Evolutionary conservation across 1,140 invertebrate species (phyloP).

Genomic region (Brachionus sp.): DNA sequence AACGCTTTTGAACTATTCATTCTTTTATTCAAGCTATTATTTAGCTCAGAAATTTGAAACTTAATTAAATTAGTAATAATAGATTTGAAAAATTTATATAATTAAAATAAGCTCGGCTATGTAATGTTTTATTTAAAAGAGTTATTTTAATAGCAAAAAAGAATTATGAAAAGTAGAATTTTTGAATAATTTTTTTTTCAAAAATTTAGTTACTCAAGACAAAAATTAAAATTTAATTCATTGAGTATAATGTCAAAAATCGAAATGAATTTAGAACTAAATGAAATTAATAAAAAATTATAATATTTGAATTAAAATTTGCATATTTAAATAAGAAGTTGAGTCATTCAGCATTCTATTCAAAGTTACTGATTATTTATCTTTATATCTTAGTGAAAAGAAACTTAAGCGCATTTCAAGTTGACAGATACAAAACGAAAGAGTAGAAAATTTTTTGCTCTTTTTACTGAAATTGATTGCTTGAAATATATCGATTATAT

Average conservation of each 20-base stretch:
- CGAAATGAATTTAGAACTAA: neutral
- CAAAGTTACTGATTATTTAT: too few relatives aligned
- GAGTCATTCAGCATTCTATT: neutral
- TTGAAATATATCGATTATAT: neutral
- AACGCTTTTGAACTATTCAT: neutral
- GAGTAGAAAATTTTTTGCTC: neutral
- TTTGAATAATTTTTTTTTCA: neutral
- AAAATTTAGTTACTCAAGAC: neutral
- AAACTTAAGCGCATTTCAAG: too few relatives aligned
- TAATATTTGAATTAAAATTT: neutral
- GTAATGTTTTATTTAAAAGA: neutral
- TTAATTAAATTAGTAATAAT: neutral
- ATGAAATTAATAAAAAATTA: neutral
- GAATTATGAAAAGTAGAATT: neutral
- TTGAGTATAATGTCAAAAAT: neutral
- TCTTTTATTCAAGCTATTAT: neutral
- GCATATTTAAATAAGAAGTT: neutral
- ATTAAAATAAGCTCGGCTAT: neutral
- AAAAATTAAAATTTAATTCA: neutral
- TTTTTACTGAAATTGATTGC: neutral
- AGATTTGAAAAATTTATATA: neutral
- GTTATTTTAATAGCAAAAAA: neutral
- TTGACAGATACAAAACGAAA: too few relatives aligned
- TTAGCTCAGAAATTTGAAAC: neutral
- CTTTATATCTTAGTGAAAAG: too few relatives aligned